Evolutionary conservation across 2,113 vertebrate species (phyloP), one percentile per base, ranked within the genome.

Genomic region (Origma solitaria): DNA sequence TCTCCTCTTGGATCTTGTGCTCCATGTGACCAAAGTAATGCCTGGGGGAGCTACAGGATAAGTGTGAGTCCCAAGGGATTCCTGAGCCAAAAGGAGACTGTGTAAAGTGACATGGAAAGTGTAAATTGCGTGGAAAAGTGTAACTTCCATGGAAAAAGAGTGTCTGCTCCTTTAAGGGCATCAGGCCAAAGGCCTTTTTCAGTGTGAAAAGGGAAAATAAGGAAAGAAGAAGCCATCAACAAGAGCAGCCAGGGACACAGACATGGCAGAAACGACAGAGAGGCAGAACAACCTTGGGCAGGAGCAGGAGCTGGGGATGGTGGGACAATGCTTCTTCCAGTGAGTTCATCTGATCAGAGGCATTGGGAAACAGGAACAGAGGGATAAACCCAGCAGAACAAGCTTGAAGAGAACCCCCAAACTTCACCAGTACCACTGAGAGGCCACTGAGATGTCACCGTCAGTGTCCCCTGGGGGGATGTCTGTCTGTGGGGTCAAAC

Each of bases 381-480:
- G 20, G 11, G 14, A 40, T 6, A 17, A 22, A n/a, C 40, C 17
- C 5, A 6, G 37, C 25, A 38, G 54, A 33, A 24, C 6, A 44
- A 77, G 7, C 17, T 25, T 23, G 44, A 37, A 62, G 18, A 61
- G 9, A 42, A 0, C 6, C 5, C 35, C 21, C 11, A 38, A 1
- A n/a, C 3, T 30, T 44, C 25, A 8, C 21, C 40, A 37, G 22
- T 18, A 6, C 33, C 14, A 3, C 13, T 17, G n/a, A 42, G 15
- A 31, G 25, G 8, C 8, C 19, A 1, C 1, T 1, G 18, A 33
- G 22, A 15, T 54, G 33, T 12, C 23, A 19, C 20, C 45, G 4
- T 10, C 11, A 0, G 9, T 57, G 24, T 61, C 25, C 31, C 8
- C 42, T n/a, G n/a, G n/a, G n/a, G n/a, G n/a, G n/a, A n/a, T n/a